A percentile compares a stretch with the other conserved stretches of the same genome.
Evolutionary conservation across 2,797 vertebrate species (phyloP).

Genomic region (Hephaestus fuliginosus): DNA sequence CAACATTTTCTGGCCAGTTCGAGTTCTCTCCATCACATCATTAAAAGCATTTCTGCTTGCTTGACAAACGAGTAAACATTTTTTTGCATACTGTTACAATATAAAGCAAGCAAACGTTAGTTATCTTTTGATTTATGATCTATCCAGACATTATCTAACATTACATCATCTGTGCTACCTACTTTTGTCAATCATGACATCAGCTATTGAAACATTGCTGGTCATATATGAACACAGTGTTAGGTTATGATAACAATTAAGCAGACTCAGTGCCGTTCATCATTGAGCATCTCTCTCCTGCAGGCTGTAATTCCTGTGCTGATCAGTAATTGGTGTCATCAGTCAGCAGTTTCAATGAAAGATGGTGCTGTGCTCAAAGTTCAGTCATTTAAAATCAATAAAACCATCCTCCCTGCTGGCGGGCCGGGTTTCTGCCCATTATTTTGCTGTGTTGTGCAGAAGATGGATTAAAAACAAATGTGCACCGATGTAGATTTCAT

Average conservation of each 20-base stretch:
- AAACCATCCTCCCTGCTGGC: neutral
- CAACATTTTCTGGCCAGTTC: neutral
- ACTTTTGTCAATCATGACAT: too few relatives aligned
- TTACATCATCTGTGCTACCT: too few relatives aligned
- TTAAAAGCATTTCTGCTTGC: neutral
- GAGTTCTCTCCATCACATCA: neutral
- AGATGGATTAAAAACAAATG: neutral
- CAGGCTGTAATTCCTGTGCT: neutral
- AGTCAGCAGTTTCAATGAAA: conserved; percentile 1
- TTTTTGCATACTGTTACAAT: neutral
- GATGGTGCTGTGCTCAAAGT: conserved; percentile 5
- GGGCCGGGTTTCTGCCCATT: neutral
- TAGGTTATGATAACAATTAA: neutral
- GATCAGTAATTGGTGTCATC: neutral
- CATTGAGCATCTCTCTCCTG: neutral
- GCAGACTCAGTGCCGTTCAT: neutral
- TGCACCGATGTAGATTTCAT: neutral
- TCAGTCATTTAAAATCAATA: conserved; percentile 27
- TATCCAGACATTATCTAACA: neutral
- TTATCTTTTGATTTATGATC: neutral
- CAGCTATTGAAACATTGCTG: neutral
- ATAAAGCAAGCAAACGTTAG: neutral
- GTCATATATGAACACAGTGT: neutral
- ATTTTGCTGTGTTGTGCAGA: conserved; percentile 26
- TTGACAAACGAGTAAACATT: neutral